Conservation (phyloP, 2,797 vertebrate species). For the Prionace glauca region DNA sequence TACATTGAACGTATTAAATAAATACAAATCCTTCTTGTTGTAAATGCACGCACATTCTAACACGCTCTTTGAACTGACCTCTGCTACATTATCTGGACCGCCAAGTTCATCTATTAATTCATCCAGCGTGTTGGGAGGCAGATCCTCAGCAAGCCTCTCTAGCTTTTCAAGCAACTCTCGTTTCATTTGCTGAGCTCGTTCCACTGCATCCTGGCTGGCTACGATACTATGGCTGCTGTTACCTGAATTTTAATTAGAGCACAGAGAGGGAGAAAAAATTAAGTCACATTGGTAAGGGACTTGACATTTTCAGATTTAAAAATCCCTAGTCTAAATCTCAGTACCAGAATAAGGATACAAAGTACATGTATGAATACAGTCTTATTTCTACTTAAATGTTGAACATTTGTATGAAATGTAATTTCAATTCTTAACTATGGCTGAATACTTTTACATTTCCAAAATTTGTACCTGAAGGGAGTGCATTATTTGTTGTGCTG, state of each 20-base stretch:
- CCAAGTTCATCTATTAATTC: constrained; percentile 95
- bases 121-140: constrained; percentile 92
- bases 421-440: not conserved
- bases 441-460: not conserved
- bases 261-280: constrained; percentile 22
- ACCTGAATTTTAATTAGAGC: constrained; percentile 49
- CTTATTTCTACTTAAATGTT: constrained; percentile 59
- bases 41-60: not conserved
- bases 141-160: constrained; percentile 78
- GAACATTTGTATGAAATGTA: not conserved
- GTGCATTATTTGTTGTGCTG: constrained; percentile 52
- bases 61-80: constrained; percentile 60
- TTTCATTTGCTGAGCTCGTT: constrained; percentile 93
- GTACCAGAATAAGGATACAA: not conserved
- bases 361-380: constrained; percentile 39
- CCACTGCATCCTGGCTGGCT: constrained; percentile 92
- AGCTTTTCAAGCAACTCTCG: constrained; percentile 80
- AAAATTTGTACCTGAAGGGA: constrained; percentile 49
- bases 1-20: not conserved
- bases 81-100: constrained; percentile 92
- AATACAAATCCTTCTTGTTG: not conserved
- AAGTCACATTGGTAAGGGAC: not conserved
- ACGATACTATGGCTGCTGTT: constrained; percentile 66
- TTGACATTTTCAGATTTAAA: constrained; percentile 28
- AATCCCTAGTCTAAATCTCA: not conserved